phyloP scores from a whole-genome alignment of 53 echinoderm and acorn worm species.

The Luidia sarsii region DNA sequence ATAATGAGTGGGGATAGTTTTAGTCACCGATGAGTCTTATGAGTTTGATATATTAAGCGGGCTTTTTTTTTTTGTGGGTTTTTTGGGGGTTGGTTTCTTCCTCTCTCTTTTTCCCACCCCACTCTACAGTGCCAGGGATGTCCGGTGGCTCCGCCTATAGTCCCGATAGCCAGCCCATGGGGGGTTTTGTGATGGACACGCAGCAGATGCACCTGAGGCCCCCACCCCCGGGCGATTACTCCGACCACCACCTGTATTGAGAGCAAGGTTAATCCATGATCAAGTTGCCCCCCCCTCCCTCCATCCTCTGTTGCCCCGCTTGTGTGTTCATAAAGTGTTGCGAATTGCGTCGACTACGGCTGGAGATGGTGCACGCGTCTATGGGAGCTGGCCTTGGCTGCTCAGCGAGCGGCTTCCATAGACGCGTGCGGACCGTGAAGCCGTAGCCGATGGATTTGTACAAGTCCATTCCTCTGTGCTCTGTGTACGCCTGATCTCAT shows the following conservation, averaged over 20 bases:
- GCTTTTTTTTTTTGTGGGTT: conserved; percentile 39
- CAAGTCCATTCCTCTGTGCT: too few species aligned
- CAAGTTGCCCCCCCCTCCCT: neutral
- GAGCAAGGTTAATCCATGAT: conserved; percentile 24
- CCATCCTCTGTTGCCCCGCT: neutral
- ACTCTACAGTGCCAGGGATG: conserved; percentile 91
- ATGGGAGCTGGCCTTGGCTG: too few species aligned
- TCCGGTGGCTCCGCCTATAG: conserved; percentile 89
- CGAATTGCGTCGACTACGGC: too few species aligned
- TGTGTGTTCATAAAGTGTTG: neutral
- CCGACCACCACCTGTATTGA: conserved; percentile 57
- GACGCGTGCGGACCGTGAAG: too few species aligned
- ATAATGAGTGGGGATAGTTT: too few species aligned
- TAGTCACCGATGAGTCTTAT: too few species aligned
- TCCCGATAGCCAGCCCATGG: conserved; percentile 93
- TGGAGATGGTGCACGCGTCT: too few species aligned
- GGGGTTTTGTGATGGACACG: conserved; percentile 93
- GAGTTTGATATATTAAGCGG: conserved; percentile 16
- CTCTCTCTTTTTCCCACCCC: conserved; percentile 1
- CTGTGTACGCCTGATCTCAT: too few species aligned
- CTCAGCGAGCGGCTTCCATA: too few species aligned
- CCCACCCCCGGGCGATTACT: conserved; percentile 51
- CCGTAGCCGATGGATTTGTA: too few species aligned
- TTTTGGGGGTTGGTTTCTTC: conserved; percentile 39
- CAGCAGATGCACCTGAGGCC: conserved; percentile 53